Evolutionary conservation across 2,888 invertebrate species (phyloP).

Genomic region (Cheilosia scutellata): DNA sequence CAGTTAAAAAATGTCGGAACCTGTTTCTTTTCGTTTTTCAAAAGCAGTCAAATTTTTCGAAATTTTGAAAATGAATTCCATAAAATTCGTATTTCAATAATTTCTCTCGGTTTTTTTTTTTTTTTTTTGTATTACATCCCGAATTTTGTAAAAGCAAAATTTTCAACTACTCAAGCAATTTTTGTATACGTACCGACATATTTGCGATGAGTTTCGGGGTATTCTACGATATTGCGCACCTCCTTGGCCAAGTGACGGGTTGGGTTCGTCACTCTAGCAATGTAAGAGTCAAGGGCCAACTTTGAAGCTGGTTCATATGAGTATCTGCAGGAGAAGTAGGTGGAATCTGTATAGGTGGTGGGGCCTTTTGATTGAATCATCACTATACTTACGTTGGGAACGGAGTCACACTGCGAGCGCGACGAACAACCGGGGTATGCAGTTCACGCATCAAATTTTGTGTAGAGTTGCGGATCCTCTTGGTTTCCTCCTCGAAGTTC

Average conservation of each 20-base stretch:
- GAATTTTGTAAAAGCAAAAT: conserved; percentile 40
- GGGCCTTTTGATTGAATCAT: not conserved
- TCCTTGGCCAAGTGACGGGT: conserved; percentile 87
- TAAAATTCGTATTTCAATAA: not conserved
- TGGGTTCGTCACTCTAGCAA: conserved; percentile 88
- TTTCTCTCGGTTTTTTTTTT: conserved; percentile 32
- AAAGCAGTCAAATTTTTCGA: conserved; percentile 30
- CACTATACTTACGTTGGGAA: conserved; percentile 81
- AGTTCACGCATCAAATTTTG: conserved; percentile 90
- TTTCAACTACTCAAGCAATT: conserved; percentile 29
- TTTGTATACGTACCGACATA: conserved; percentile 87
- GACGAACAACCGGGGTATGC: conserved; percentile 90
- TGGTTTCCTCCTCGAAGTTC: conserved; percentile 93
- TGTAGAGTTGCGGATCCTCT: conserved; percentile 91
- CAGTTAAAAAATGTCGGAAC: conserved; percentile 33
- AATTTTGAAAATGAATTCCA: conserved; percentile 35
- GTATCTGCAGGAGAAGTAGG: conserved; percentile 75
- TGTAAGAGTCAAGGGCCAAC: conserved; percentile 87
- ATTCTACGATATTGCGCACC: conserved; percentile 87
- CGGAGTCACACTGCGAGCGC: conserved; percentile 86
- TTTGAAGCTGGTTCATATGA: conserved; percentile 84
- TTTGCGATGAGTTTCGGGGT: conserved; percentile 88
- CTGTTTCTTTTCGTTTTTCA: conserved; percentile 23
- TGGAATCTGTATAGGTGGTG: too few relatives aligned
- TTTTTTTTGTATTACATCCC: conserved; percentile 33